phyloP scores from a whole-genome alignment of 2,888 invertebrate species.

The Luffia ferchaultella region DNA sequence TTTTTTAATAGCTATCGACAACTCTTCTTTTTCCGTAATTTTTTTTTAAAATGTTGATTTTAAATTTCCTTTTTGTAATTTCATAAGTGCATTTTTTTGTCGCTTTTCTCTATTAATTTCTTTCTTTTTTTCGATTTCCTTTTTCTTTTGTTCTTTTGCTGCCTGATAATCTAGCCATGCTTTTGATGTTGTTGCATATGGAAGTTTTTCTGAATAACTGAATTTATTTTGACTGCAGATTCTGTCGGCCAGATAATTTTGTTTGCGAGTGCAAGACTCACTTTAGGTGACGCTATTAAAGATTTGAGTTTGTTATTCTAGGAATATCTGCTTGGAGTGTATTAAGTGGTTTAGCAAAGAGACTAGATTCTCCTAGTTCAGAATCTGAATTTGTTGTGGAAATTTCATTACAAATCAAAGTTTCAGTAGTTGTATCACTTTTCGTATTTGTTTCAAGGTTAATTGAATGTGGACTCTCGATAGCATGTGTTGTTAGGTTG shows the following conservation, averaged over 20 bases:
- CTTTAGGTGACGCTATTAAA: conserved; percentile 6
- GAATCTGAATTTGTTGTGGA: too few species aligned
- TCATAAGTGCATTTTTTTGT: too few species aligned
- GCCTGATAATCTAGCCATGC: conserved; percentile 10
- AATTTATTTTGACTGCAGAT: conserved; percentile 11
- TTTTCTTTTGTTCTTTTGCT: conserved; percentile 4
- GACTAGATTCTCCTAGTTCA: too few species aligned
- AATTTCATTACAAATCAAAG: too few species aligned
- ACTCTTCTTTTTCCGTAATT: too few species aligned
- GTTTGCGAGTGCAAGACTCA: conserved; percentile 11
- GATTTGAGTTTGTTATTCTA: too few species aligned
- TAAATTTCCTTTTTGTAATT: conserved; percentile 9
- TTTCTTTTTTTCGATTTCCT: conserved; percentile 9
- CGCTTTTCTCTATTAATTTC: conserved; percentile 8
- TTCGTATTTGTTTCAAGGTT: neutral
- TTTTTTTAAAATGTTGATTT: too few species aligned
- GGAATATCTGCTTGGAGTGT: too few species aligned
- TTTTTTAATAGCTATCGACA: too few species aligned
- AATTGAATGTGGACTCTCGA: neutral
- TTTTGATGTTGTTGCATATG: conserved; percentile 10
- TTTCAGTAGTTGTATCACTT: neutral
- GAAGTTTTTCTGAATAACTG: conserved; percentile 10
- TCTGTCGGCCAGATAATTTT: conserved; percentile 12
- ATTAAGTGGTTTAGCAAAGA: too few species aligned
- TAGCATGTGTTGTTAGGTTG: neutral